Evolutionary conservation across 2,888 invertebrate species (phyloP), one percentile per base, ranked within the genome.

Genomic region (Boloria selene): DNA sequence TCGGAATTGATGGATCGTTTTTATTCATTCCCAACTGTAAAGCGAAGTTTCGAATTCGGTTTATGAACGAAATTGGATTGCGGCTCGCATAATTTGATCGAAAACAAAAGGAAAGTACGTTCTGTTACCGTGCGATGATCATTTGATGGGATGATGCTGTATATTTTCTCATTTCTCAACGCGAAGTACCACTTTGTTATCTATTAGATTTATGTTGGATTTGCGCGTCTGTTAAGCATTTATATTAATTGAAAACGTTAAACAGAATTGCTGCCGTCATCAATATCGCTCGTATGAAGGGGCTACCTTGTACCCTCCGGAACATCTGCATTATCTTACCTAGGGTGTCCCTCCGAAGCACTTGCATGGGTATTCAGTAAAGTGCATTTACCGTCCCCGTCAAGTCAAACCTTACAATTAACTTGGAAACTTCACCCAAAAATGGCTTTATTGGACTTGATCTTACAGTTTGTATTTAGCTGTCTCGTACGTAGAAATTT

Each of bases 271-370:
- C 86, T 81, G 80, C 79, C 82, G 88, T 89, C 90, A 88, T 87
- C 89, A 85, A 82, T 79, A 79, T 75, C 76, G 81, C 75, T 72
- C 78, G 77, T 75, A 59, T 65, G 68, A 70, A 38, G 70, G 73
- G 65, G 70, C 67, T 60, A 72, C 79, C 75, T 72, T 68, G 61
- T 38, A 52, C 79, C 76, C 77, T 80, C 81, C 81, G 76, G 74
- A 79, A 86, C 85, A 89, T 89, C 90, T 90, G 90, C 87, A 90
- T 89, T 90, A 88, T 88, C 90, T 90, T 88, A 89, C 89, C 88
- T 90, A 79, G 64, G 73, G 31, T 70, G 75, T 80, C 87, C 88
- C 88, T 83, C 83, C 73, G 81, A 86, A 87, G 87, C 88, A 83
- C 82, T 86, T 84, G 86, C 86, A 83, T 85, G 83, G 80, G 83